Percentiles rank a stretch among this genome's conserved stretches.
Conservation (phyloP, 2,888 invertebrate species). For the Drosophila prolongata region DNA sequence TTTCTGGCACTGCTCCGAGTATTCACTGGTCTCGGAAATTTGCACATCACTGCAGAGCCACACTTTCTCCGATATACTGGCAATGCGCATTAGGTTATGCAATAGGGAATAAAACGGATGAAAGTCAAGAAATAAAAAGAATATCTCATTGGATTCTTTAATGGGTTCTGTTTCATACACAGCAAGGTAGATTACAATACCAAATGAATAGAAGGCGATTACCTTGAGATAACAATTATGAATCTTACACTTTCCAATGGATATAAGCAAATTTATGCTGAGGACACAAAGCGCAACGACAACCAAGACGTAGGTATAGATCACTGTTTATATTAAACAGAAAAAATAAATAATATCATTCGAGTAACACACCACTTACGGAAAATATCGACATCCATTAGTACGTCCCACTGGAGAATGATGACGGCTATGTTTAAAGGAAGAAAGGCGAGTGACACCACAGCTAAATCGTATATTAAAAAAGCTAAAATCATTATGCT, state of each 20-base stretch:
- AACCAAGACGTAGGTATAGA: constrained; percentile 4
- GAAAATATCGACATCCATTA: constrained; percentile 8
- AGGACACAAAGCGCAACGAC: constrained; percentile 35
- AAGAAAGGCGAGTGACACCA: not conserved
- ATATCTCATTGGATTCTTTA: not conserved
- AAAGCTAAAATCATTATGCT: constrained; percentile 10
- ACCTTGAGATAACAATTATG: constrained; percentile 36
- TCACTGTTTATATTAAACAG: not conserved
- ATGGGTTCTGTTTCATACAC: not conserved
- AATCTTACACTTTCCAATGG: constrained; percentile 29
- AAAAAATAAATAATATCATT: too few relatives aligned
- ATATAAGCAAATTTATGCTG: constrained; percentile 40
- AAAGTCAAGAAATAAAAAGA: not conserved
- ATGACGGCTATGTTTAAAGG: constrained; percentile 12
- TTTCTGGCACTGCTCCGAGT: constrained; percentile 46
- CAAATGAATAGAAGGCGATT: constrained; percentile 28
- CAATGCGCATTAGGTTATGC: constrained; percentile 23
- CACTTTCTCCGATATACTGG: not conserved
- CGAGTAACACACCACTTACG: constrained; percentile 1
- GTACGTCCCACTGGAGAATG: not conserved
- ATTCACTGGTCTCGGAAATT: constrained; percentile 47
- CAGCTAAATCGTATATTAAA: constrained; percentile 11
- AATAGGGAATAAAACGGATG: constrained; percentile 43
- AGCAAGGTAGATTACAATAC: constrained; percentile 35
- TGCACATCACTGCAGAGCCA: constrained; percentile 42